Evolutionary conservation across 2,797 vertebrate genomes (phyloP).

Genomic region (Sebastes flavidus): DNA sequence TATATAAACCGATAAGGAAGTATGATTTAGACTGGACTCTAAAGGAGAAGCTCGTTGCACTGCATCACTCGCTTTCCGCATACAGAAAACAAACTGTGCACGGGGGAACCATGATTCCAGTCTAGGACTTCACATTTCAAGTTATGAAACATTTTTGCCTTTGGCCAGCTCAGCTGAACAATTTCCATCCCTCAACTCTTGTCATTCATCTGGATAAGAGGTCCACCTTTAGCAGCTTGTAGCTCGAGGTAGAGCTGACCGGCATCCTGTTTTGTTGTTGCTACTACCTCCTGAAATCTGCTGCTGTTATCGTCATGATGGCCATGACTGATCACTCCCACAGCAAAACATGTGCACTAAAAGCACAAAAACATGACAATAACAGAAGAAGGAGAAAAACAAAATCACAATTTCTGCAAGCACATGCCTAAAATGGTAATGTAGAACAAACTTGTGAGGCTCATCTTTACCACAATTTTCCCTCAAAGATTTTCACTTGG

Average conservation of each 20-base stretch:
- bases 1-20: not conserved
- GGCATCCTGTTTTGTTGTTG: not conserved
- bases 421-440: not conserved
- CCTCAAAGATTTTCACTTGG: not conserved
- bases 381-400: not conserved
- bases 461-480: not conserved
- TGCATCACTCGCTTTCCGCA: constrained; percentile 3
- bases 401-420: not conserved
- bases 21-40: not conserved
- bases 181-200: not conserved
- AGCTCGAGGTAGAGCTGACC: not conserved
- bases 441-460: not conserved
- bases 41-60: not conserved
- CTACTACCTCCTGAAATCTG: not conserved
- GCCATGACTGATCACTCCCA: not conserved
- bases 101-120: not conserved
- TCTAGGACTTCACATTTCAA: not conserved
- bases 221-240: not conserved
- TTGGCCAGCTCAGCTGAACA: not conserved
- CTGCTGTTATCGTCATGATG: not conserved
- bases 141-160: not conserved
- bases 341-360: not conserved
- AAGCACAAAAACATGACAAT: not conserved
- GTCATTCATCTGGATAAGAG: not conserved
- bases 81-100: not conserved